Evolutionary conservation across 1,140 invertebrate genomes (phyloP).

Genomic region (Ditylenchus dipsaci): DNA sequence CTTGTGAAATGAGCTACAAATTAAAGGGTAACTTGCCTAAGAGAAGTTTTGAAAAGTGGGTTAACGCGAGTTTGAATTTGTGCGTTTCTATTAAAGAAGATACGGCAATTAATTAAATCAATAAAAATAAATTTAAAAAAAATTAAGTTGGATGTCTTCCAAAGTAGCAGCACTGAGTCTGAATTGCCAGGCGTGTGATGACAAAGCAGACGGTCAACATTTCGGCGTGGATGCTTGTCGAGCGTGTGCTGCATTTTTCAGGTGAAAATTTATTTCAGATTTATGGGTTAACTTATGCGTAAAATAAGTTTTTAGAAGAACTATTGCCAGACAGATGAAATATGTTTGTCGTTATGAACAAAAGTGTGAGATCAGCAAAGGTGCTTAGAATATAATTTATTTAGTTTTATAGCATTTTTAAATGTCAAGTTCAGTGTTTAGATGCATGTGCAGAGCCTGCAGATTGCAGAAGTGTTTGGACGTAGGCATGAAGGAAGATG

Average conservation of each 20-base stretch:
- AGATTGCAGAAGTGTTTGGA: slow-evolving; percentile 31
- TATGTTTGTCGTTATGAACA: slow-evolving; percentile 34
- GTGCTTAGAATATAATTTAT: no score
- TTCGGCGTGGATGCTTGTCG: slow-evolving; percentile 31
- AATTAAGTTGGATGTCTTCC: background rate
- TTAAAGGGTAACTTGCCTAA: no score
- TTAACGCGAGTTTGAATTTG: no score
- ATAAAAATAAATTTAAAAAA: no score
- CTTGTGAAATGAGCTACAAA: no score
- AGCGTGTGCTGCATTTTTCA: slow-evolving; percentile 38
- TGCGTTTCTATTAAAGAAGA: no score
- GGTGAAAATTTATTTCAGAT: slow-evolving; percentile 13
- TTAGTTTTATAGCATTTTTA: no score
- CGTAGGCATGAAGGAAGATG: slow-evolving; percentile 23
- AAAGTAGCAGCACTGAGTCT: background rate
- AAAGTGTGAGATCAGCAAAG: slow-evolving; percentile 27
- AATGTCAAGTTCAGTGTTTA: slow-evolving; percentile 17
- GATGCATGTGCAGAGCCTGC: slow-evolving; percentile 26
- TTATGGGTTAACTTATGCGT: no score
- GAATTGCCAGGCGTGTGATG: slow-evolving; percentile 21
- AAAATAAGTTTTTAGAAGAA: slow-evolving; percentile 19
- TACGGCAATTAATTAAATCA: no score
- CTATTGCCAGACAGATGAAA: slow-evolving; percentile 23
- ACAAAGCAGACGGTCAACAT: slow-evolving; percentile 24
- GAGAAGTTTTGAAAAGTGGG: no score